Conservation (phyloP, 2,888 invertebrate genomes). For the Panzeria rudis region DNA sequence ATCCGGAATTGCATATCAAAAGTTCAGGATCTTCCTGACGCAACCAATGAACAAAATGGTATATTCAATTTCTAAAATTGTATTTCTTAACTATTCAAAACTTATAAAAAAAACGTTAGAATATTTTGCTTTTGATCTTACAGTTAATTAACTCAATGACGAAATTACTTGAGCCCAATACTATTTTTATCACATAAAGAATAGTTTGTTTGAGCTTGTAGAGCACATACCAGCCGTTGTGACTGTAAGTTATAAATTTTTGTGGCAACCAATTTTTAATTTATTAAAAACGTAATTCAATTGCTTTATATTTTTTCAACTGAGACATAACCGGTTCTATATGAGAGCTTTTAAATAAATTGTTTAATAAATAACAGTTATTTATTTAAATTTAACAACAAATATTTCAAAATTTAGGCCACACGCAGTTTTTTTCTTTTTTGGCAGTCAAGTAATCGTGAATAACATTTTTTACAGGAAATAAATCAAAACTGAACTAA, state of each 20-base stretch:
- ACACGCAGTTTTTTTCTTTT: neutral
- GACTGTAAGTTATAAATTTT: neutral
- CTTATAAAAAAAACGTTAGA: too few species aligned
- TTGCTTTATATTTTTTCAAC: conserved; percentile 13
- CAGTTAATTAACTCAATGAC: too few species aligned
- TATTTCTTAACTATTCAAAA: neutral
- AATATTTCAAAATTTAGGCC: conserved; percentile 23
- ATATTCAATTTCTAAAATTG: neutral
- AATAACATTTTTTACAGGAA: neutral
- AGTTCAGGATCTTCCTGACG: too few species aligned
- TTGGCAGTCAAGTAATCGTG: neutral
- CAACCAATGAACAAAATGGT: too few species aligned
- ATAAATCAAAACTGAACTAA: conserved; percentile 5
- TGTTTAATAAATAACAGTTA: conserved; percentile 63
- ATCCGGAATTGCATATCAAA: too few species aligned
- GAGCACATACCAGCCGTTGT: neutral
- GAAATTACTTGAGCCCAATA: too few species aligned
- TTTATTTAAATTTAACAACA: conserved; percentile 34
- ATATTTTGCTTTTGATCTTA: too few species aligned
- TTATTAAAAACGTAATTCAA: conserved; percentile 57
- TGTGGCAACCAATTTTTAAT: conserved; percentile 52
- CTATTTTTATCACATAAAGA: neutral
- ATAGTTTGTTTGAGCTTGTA: neutral
- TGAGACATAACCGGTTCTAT: conserved; percentile 40
- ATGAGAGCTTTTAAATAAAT: conserved; percentile 66